These are phyloP conservation scores for Actinernus sp. DNA, from an alignment of 92 coral and sea anemone genomes.

Conservation along the genomic window DNA sequence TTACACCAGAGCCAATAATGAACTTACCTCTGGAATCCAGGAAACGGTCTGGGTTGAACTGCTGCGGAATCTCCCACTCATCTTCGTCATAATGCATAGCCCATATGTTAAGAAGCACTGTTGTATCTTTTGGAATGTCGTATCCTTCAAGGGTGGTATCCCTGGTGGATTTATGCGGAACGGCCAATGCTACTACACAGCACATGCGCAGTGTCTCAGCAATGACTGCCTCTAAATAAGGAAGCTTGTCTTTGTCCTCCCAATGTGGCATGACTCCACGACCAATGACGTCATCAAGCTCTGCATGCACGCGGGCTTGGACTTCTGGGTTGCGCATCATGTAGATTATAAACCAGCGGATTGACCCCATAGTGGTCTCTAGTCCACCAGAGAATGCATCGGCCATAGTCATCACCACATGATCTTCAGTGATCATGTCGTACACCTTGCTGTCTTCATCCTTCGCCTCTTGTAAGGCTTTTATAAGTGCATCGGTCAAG, in stretches of 20 bases:
- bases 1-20: constrained; percentile 25
- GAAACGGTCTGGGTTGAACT: constrained; percentile 72
- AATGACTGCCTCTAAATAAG: constrained; percentile 58
- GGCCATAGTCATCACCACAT: constrained; percentile 58
- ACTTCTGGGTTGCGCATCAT: constrained; percentile 49
- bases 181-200: constrained; percentile 17
- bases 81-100: constrained; percentile 73
- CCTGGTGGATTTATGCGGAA: constrained; percentile 49
- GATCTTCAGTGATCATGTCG: constrained; percentile 51
- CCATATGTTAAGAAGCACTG: constrained; percentile 69
- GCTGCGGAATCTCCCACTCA: constrained; percentile 54
- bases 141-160: constrained; percentile 50
- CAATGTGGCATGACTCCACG: constrained; percentile 48
- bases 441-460: constrained; percentile 20
- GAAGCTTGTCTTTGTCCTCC: constrained; percentile 44
- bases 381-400: constrained; percentile 56
- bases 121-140: constrained; percentile 74
- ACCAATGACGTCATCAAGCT: constrained; percentile 67
- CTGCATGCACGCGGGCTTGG: constrained; percentile 61
- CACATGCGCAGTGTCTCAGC: constrained; percentile 57
- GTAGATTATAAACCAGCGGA: constrained; percentile 50
- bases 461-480: constrained; percentile 53
- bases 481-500: constrained; percentile 77
- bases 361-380: constrained; percentile 34
- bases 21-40: constrained; percentile 61